phyloP scores from a whole-genome alignment of 2,888 invertebrate genomes.

The Harmothoe impar region DNA sequence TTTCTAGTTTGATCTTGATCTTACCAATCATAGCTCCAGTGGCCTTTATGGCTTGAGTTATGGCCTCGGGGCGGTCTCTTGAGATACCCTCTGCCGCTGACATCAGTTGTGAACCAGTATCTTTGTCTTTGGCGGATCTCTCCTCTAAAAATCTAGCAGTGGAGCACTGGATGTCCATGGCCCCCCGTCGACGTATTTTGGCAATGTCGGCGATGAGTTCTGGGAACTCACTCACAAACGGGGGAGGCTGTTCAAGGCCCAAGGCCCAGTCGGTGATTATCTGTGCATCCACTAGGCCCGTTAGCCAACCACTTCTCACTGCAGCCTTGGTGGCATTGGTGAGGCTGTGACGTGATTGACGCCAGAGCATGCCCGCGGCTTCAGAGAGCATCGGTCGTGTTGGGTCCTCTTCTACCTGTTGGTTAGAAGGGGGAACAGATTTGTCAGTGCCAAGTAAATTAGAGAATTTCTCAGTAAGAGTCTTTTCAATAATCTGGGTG shows the following conservation, averaged over 20 bases:
- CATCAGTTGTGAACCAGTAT: neutral
- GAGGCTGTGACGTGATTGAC: no score
- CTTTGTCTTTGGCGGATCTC: neutral
- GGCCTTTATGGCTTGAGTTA: neutral
- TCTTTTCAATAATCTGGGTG: no score
- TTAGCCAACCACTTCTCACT: neutral
- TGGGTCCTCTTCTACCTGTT: no score
- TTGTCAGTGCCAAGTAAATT: no score
- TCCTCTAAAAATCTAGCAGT: neutral
- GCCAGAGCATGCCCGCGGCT: no score
- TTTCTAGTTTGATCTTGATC: neutral
- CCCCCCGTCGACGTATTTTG: neutral
- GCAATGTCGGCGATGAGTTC: neutral
- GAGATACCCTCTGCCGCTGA: neutral
- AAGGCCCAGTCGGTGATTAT: neutral
- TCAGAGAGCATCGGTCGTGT: no score
- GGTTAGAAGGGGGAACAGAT: no score
- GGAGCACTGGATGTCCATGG: neutral
- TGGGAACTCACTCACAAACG: neutral
- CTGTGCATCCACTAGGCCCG: neutral
- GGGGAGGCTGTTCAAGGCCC: neutral
- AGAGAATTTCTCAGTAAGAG: no score
- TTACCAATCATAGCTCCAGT: neutral
- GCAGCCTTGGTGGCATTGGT: neutral
- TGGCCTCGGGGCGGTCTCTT: neutral